A percentile compares a stretch with the other conserved stretches of the same genome.
Evolutionary conservation across 2,888 invertebrate species (phyloP).

Genomic region (Gasteruption jaculator): DNA sequence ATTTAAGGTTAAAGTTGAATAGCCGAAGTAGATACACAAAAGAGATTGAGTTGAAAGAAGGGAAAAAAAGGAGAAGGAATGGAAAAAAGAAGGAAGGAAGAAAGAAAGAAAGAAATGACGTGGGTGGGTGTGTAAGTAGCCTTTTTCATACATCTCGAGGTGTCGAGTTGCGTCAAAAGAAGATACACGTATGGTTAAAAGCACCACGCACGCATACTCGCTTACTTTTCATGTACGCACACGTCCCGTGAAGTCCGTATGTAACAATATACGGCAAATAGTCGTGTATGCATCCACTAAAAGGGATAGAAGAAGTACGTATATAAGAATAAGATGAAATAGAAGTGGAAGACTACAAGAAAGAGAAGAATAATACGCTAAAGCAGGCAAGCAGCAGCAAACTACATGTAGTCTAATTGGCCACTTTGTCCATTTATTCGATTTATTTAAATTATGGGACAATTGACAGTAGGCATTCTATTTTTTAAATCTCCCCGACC

Average conservation of each 20-base stretch:
- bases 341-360: slow-evolving; percentile 27
- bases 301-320: too few relatives aligned
- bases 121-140: slow-evolving; percentile 10
- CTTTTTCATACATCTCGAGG: too few relatives aligned
- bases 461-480: slow-evolving; percentile 53
- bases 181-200: slow-evolving; percentile 12
- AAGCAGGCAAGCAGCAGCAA: slow-evolving; percentile 38
- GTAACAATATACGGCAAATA: too few relatives aligned
- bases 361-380: slow-evolving; percentile 42
- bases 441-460: slow-evolving; percentile 53
- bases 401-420: slow-evolving; percentile 52
- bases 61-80: background rate
- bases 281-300: too few relatives aligned
- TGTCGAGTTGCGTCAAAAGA: slow-evolving; percentile 2
- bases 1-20: too few relatives aligned
- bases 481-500: slow-evolving; percentile 52
- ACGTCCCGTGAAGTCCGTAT: too few relatives aligned
- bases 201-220: too few relatives aligned
- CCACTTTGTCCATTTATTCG: slow-evolving; percentile 54
- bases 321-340: slow-evolving; percentile 11
- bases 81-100: background rate
- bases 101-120: slow-evolving; percentile 6
- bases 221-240: too few relatives aligned
- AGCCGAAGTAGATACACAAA: too few relatives aligned
- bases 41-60: background rate